These are phyloP conservation scores for Ptiloglossa arizonensis DNA, from an alignment of 1,140 invertebrate species.

Conservation along the genomic window DNA sequence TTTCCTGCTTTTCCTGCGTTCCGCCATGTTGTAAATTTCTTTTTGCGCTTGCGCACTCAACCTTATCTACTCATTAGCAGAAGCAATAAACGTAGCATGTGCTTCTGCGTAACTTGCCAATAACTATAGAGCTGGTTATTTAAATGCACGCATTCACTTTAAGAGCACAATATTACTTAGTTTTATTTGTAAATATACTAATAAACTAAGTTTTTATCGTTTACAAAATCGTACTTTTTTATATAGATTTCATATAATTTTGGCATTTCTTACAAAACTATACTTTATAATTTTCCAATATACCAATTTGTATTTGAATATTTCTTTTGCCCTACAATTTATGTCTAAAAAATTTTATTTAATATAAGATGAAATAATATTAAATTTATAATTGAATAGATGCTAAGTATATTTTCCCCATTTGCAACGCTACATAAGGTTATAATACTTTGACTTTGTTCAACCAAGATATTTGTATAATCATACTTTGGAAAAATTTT, in stretches of 20 bases:
- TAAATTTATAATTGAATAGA: no score
- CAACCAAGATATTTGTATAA: no score
- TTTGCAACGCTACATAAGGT: no score
- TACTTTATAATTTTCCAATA: neutral
- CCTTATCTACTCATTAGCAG: conserved; percentile 16
- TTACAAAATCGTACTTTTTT: neutral
- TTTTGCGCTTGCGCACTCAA: conserved; percentile 57
- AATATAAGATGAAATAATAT: neutral
- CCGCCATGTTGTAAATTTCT: conserved; percentile 85
- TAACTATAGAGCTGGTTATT: conserved; percentile 7
- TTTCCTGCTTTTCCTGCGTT: conserved; percentile 88
- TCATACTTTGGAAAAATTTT: no score
- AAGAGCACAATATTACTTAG: neutral
- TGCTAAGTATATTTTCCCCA: no score
- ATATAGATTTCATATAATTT: neutral
- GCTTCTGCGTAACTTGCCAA: conserved; percentile 10
- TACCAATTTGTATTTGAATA: neutral
- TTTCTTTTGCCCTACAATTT: neutral
- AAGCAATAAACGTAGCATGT: conserved; percentile 28
- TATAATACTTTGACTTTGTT: no score
- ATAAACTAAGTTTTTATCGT: neutral
- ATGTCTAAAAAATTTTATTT: neutral
- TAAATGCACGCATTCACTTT: neutral
- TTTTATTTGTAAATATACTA: conserved; percentile 73
- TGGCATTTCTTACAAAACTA: neutral